phyloP scores from a whole-genome alignment of 2,888 invertebrate genomes.

The Lysandra coridon region DNA sequence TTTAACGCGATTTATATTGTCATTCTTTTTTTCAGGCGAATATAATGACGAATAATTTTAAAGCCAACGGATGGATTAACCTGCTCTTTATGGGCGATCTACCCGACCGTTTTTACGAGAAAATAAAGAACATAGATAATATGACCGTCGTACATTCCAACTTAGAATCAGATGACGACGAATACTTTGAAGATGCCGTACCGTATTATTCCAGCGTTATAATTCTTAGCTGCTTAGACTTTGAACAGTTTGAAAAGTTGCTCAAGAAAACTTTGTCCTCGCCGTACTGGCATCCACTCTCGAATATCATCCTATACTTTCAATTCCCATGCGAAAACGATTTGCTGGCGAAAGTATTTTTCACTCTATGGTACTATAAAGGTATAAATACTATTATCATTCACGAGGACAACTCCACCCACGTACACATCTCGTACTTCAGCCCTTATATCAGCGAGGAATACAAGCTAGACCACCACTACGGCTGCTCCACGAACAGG shows the following conservation, averaged over 20 bases:
- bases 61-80: slow-evolving; percentile 59
- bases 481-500: slow-evolving; percentile 59
- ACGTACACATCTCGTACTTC: slow-evolving; percentile 49
- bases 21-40: slow-evolving; percentile 51
- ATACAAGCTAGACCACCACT: slow-evolving; percentile 47
- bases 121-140: slow-evolving; percentile 45
- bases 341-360: slow-evolving; percentile 56
- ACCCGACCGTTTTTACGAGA: slow-evolving; percentile 53
- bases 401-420: slow-evolving; percentile 50
- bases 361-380: slow-evolving; percentile 60
- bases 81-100: slow-evolving; percentile 56
- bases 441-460: slow-evolving; percentile 55
- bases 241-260: slow-evolving; percentile 55
- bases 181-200: slow-evolving; percentile 52
- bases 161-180: slow-evolving; percentile 48
- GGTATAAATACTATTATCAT: slow-evolving; percentile 55
- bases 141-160: slow-evolving; percentile 51
- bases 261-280: slow-evolving; percentile 49
- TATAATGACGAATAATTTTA: slow-evolving; percentile 52
- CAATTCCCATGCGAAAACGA: slow-evolving; percentile 45
- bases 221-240: slow-evolving; percentile 51
- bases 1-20: background rate
- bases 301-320: slow-evolving; percentile 58
- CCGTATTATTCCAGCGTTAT: slow-evolving; percentile 56
- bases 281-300: slow-evolving; percentile 61